Evolutionary conservation across 2,888 invertebrate genomes (phyloP).

Genomic region (Ennomos fuscantarius): DNA sequence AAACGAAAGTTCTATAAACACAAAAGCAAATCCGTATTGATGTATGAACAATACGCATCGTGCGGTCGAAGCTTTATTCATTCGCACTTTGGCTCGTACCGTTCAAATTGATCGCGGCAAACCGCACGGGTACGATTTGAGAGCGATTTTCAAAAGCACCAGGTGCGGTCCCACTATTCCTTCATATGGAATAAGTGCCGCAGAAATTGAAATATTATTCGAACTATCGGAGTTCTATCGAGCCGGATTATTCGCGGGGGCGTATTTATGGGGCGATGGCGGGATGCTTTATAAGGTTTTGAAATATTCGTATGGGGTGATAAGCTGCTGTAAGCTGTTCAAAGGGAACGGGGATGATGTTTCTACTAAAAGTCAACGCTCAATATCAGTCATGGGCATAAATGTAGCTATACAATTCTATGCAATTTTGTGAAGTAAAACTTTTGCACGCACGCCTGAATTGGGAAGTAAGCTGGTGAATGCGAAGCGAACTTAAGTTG

Average conservation of each 20-base stretch:
- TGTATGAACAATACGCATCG: constrained; percentile 20
- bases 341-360: too few species aligned
- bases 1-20: not conserved
- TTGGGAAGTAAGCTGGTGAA: too few species aligned
- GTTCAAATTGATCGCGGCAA: constrained; percentile 48
- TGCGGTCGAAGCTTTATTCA: constrained; percentile 24
- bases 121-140: constrained; percentile 42
- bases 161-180: constrained; percentile 48
- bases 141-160: constrained; percentile 53
- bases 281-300: constrained; percentile 13
- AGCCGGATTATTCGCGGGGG: constrained; percentile 49
- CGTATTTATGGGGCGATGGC: constrained; percentile 25
- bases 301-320: constrained; percentile 6
- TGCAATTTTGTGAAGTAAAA: too few species aligned
- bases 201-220: constrained; percentile 66
- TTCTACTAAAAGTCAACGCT: too few species aligned
- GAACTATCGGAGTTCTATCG: constrained; percentile 55
- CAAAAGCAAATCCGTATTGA: constrained; percentile 10
- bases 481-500: too few species aligned
- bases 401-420: too few species aligned
- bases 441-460: too few species aligned
- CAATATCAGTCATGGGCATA: too few species aligned
- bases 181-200: constrained; percentile 54
- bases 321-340: constrained; percentile 4
- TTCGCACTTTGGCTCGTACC: constrained; percentile 14